Percentiles rank a stretch among this genome's conserved stretches.
Conservation (phyloP, 2,888 invertebrate species). For the Cephonodes hylas region DNA sequence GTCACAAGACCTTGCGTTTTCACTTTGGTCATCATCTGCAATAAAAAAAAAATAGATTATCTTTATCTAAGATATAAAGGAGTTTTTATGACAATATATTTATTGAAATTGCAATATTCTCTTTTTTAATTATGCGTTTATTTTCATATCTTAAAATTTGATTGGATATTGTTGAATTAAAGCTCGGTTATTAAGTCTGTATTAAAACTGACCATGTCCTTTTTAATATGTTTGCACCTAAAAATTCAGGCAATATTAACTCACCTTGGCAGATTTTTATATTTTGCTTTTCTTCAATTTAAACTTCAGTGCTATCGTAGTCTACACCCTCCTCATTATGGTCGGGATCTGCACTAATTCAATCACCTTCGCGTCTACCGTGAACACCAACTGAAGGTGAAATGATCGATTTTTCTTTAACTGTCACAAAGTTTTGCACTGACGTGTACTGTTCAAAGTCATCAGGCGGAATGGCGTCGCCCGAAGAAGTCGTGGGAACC, state of each 20-base stretch:
- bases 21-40: conserved; percentile 72
- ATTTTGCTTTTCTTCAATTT: neutral
- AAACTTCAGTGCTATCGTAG: neutral
- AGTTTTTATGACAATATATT: neutral
- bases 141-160: too few relatives aligned
- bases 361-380: conserved; percentile 38
- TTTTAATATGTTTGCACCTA: neutral
- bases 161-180: too few relatives aligned
- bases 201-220: too few relatives aligned
- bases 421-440: conserved; percentile 39
- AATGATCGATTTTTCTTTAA: conserved; percentile 59
- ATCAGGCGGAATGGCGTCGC: conserved; percentile 41
- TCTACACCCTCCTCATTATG: neutral
- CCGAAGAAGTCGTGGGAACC: conserved; percentile 43
- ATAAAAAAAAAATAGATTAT: neutral
- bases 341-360: neutral
- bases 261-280: conserved; percentile 4
- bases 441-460: conserved; percentile 65
- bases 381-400: conserved; percentile 27
- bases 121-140: too few relatives aligned
- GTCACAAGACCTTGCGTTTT: conserved; percentile 86
- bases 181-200: too few relatives aligned
- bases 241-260: neutral
- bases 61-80: neutral
- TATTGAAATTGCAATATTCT: too few relatives aligned